Evolutionary conservation across 2,797 vertebrate genomes (phyloP).

Genomic region (Ispidina lecontei): DNA sequence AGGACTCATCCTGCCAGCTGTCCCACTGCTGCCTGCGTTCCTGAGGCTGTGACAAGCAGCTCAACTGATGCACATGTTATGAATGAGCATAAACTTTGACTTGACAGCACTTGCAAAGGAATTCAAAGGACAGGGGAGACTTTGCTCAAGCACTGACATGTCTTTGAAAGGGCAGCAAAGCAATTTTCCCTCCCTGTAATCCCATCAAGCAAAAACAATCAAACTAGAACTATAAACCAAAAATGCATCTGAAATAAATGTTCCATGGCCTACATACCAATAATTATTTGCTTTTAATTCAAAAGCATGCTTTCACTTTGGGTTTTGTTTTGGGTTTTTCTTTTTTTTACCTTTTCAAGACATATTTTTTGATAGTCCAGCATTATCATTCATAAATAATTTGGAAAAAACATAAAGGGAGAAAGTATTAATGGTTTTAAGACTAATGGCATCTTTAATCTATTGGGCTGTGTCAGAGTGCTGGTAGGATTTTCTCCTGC

Average conservation of each 20-base stretch:
- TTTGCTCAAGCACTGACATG: not conserved
- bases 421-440: not conserved
- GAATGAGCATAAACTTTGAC: not conserved
- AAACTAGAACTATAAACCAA: not conserved
- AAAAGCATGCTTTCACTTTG: not conserved
- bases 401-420: not conserved
- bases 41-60: not conserved
- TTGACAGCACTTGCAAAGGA: not conserved
- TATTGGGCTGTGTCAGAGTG: not conserved
- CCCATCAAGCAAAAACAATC: not conserved
- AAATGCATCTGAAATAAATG: not conserved
- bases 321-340: not conserved
- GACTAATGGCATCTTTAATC: not conserved
- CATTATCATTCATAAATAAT: not conserved
- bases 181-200: not conserved
- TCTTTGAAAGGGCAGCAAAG: slow-evolving; percentile 2
- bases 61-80: not conserved
- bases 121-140: not conserved
- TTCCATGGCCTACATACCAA: not conserved
- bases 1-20: not conserved
- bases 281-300: not conserved
- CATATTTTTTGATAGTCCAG: not conserved
- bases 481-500: not conserved
- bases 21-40: not conserved
- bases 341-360: not conserved